These are phyloP conservation scores for Synanthedon vespiformis DNA, from an alignment of 2,888 invertebrate species.

Conservation along the genomic window DNA sequence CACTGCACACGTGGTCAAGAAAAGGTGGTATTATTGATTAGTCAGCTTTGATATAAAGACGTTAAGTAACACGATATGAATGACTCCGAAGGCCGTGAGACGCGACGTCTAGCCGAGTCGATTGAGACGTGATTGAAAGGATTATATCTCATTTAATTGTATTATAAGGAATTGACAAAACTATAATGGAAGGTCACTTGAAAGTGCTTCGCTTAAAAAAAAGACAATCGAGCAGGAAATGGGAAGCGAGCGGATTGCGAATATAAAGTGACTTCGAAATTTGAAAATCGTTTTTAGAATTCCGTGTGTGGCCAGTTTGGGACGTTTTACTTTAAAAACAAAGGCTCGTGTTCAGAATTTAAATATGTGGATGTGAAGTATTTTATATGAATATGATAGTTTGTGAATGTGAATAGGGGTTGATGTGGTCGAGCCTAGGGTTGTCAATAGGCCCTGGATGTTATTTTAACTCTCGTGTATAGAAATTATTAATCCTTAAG, in stretches of 20 bases:
- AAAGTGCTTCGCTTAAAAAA: not conserved
- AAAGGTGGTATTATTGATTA: not conserved
- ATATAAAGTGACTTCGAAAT: conserved; percentile 10
- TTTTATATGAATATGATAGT: conserved; percentile 23
- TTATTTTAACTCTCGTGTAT: no score
- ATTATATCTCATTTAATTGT: conserved; percentile 8
- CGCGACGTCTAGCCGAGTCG: conserved; percentile 12
- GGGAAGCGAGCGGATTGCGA: conserved; percentile 15
- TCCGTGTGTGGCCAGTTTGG: not conserved
- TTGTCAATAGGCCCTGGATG: conserved; percentile 2
- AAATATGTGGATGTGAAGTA: conserved; percentile 19
- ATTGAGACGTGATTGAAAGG: conserved; percentile 30
- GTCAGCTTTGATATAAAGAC: conserved; percentile 10
- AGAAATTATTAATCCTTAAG: no score
- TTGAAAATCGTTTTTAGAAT: conserved; percentile 17
- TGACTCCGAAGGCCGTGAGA: conserved; percentile 24
- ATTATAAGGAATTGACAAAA: not conserved
- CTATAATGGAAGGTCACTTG: not conserved
- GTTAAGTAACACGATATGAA: conserved; percentile 31
- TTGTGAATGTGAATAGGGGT: conserved; percentile 47
- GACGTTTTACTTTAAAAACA: conserved; percentile 1
- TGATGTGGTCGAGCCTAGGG: conserved; percentile 25
- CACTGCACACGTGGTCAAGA: not conserved
- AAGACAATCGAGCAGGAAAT: conserved; percentile 4
- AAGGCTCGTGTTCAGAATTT: conserved; percentile 4